Base-by-base conservation (phyloP, 2,797 vertebrate species). In the Linurgus olivaceus region DNA sequence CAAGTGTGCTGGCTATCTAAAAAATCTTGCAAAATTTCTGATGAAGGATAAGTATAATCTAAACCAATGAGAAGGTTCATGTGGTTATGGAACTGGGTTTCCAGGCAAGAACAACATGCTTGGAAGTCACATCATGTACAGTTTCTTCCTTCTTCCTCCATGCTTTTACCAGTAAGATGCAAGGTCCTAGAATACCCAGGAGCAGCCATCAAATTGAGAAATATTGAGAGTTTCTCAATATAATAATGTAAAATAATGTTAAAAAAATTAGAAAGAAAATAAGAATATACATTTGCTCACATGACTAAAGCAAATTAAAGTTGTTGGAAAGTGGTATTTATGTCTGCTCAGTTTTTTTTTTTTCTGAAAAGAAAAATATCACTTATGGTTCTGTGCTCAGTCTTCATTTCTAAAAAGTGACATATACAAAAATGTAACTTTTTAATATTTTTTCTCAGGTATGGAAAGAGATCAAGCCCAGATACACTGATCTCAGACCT, bases 401-500 rank as follows among this genome's bases (percentile, higher is more conserved):
- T 87, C 23, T 80, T 89, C 9, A 9, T 91, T 90, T 91, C 29
- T 14, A 52, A 88, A 68, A 73, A 16, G 8, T 44, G 42, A 25
- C 23, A 13, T 25, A 25, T 16, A 17, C 14, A 50, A 88, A 95
- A 88, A 76, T 6, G 13, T 3, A 20, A 11, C 17, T 52, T 80
- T 18, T 65, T 48, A 7, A 35, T 10, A 0, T 82, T 25, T 92
- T 94, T 82, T 55, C 55, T 67, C 91, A 99, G 99, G 95, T 99
- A 99, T 89, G 99, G 99, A 57, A 99, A 99, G 97, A 98, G 99
- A 97, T 98, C 98, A 66, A 98, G 86, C 88, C 98, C 98, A n/a
- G 98, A 99, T 71, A 97, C 98, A 59, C 81, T 98, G 96, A 98
- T 99, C 96, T 98, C 98, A 95, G 98, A 99, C 92, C 94, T 99